Evolutionary conservation across 1,140 invertebrate species (phyloP), one percentile per base, ranked within the genome.

Genomic region (Leptinotarsa texana): DNA sequence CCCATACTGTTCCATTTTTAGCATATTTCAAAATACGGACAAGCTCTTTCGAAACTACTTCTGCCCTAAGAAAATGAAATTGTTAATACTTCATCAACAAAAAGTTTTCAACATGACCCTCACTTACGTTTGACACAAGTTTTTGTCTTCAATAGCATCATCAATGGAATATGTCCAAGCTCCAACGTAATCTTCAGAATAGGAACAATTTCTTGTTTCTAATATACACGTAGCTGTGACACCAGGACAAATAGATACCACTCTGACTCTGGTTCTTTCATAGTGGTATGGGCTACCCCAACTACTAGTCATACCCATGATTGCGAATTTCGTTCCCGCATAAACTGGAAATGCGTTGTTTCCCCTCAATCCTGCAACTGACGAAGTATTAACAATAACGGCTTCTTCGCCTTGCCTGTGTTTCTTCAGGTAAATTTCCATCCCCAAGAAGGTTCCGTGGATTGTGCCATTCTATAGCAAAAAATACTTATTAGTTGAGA

Each of bases 221-320:
- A 78, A 33, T 47, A 79, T 47, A 3, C 76, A 63, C 17, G 80
- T 81, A 11, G 77, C 73, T 5, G 84, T 84, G 4, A 78, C 66
- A 22, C 84, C 83, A 15, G 84, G 85, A 78, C 83, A 85, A 17
- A 86, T 77, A 3, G 80, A 76, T 6, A 85, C 24, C 11, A 84
- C 80, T 75, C 77, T 78, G 3, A 86, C 81, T 72, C 83, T 84
- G 6, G 81, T 81, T 48, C 75, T 69, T 8, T 81, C 71, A 63
- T 80, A 80, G 27, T 78, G 76, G 3, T 65, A 18, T n/a, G 72
- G 21, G 13, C 61, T 42, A 11, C 80, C 80, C 57, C 78, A 78
- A 3, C 74, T 51, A 48, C 74, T 74, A 5, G 74, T 79, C 22
- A 80, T 48, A 49, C 80, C 80, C 13, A 79, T 21, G 1, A 83